phyloP scores from a whole-genome alignment of 2,797 vertebrate genomes.

The Chlorospingus semifuscus region DNA sequence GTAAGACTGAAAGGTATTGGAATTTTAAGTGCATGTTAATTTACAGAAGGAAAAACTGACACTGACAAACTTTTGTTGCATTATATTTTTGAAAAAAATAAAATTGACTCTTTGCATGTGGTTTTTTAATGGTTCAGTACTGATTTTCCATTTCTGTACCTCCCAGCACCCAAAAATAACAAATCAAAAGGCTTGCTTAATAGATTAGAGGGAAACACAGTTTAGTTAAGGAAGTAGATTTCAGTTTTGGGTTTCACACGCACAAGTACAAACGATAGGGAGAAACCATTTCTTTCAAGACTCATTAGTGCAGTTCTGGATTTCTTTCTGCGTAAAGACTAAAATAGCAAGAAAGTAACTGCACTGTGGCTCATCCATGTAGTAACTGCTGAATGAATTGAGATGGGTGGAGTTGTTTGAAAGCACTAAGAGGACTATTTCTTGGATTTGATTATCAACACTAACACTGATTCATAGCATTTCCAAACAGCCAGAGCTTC shows the following conservation, averaged over 20 bases:
- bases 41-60: background rate
- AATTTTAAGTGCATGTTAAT: background rate
- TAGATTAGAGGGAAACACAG: background rate
- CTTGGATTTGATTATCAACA: conserved; percentile 8
- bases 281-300: background rate
- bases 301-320: background rate
- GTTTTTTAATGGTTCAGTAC: background rate
- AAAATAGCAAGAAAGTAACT: background rate
- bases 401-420: conserved; percentile 12
- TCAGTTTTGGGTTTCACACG: background rate
- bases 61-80: background rate
- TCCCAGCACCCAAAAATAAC: conserved; percentile 17
- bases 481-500: background rate
- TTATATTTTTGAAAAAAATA: background rate
- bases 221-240: background rate
- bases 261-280: background rate
- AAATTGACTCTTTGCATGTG: background rate
- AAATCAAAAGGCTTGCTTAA: conserved; percentile 7
- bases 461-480: background rate
- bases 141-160: background rate
- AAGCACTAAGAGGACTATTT: background rate
- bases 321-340: background rate
- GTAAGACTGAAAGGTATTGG: background rate
- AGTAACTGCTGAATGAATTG: conserved; percentile 2
- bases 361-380: background rate